These are phyloP conservation scores for Cladopsammia gracilis DNA, from an alignment of 64 coral and sea anemone species.

Conservation along the genomic window DNA sequence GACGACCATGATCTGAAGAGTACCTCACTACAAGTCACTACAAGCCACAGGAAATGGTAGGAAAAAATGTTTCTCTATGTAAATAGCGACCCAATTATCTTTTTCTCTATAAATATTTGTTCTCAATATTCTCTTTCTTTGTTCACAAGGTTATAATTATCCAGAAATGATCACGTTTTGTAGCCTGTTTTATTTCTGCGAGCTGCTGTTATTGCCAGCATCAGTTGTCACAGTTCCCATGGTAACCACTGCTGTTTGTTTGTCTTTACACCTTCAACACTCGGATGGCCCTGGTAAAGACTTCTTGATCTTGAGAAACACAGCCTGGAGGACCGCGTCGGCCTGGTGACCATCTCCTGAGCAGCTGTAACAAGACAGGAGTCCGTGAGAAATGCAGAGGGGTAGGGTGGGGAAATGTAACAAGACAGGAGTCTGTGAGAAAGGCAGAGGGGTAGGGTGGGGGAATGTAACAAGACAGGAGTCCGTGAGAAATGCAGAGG, in stretches of 20 bases:
- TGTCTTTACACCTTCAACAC: neutral
- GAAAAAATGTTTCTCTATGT: neutral
- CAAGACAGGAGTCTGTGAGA: neutral
- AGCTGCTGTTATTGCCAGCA: neutral
- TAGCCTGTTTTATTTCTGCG: neutral
- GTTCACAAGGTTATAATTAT: neutral
- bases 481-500: neutral
- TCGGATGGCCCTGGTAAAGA: constrained; percentile 66
- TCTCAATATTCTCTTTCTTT: neutral
- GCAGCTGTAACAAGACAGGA: constrained; percentile 23
- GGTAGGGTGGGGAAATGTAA: neutral
- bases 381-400: neutral
- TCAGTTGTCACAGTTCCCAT: neutral
- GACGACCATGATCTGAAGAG: neutral
- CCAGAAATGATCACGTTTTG: neutral
- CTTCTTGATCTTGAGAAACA: constrained; percentile 84
- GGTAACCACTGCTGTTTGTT: neutral
- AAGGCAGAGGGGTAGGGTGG: neutral
- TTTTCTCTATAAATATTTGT: neutral
- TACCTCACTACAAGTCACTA: neutral
- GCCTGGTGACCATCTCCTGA: constrained; percentile 75
- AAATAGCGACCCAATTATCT: neutral
- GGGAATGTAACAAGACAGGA: neutral
- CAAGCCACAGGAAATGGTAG: neutral
- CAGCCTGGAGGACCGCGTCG: constrained; percentile 75